Percentiles rank a stretch among this genome's conserved stretches.
Conservation (phyloP, 2,797 vertebrate species). For the Australoheros facetus region DNA sequence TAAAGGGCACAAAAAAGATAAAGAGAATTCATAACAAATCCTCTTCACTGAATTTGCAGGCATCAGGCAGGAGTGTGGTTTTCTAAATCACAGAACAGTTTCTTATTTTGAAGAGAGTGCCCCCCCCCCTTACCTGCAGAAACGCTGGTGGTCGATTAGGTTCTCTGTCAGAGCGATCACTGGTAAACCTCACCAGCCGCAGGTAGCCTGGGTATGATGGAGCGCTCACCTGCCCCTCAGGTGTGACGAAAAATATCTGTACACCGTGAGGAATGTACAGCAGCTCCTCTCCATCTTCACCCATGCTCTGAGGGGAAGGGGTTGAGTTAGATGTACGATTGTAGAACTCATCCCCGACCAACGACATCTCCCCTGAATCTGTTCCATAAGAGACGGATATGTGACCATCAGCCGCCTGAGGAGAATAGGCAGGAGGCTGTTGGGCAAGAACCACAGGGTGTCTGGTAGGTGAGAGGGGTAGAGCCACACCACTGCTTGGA, state of each 20-base stretch:
- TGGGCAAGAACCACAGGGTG: slow-evolving; percentile 65
- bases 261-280: slow-evolving; percentile 92
- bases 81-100: not conserved
- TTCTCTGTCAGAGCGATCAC: slow-evolving; percentile 74
- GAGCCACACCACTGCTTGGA: not conserved
- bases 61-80: not conserved
- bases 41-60: slow-evolving; percentile 8
- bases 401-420: slow-evolving; percentile 91
- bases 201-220: slow-evolving; percentile 97
- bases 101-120: not conserved
- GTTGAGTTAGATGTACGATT: slow-evolving; percentile 78
- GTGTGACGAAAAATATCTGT: slow-evolving; percentile 96
- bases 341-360: slow-evolving; percentile 90
- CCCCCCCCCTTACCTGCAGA: slow-evolving; percentile 86
- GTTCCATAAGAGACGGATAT: slow-evolving; percentile 93
- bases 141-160: slow-evolving; percentile 89
- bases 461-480: slow-evolving; percentile 46
- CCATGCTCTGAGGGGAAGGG: slow-evolving; percentile 84
- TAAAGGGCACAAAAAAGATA: slow-evolving; percentile 45
- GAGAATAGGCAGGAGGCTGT: slow-evolving; percentile 91
- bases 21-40: slow-evolving; percentile 2
- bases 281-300: slow-evolving; percentile 91
- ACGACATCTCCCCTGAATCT: slow-evolving; percentile 88
- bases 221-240: slow-evolving; percentile 93
- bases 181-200: slow-evolving; percentile 92